These are phyloP conservation scores for Colletes latitarsis DNA, from an alignment of 1,140 invertebrate genomes.

Conservation along the genomic window DNA sequence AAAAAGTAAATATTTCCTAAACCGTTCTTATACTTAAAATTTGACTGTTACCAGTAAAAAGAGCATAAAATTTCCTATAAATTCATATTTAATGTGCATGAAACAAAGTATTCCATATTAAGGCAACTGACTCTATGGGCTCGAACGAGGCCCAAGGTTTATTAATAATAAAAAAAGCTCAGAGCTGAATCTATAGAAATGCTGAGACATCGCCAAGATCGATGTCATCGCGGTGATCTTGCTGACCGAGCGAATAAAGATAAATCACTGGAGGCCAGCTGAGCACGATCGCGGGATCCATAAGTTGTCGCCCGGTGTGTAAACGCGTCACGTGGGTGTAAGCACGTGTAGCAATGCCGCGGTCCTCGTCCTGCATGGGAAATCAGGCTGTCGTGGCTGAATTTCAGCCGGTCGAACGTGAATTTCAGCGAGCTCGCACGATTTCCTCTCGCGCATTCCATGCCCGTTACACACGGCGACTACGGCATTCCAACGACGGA, in stretches of 20 bases:
- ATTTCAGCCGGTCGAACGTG: slow-evolving; percentile 58
- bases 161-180: too few relatives aligned
- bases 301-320: slow-evolving; percentile 22
- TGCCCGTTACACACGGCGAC: slow-evolving; percentile 61
- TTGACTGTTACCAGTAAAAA: too few relatives aligned
- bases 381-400: slow-evolving; percentile 51
- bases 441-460: slow-evolving; percentile 62
- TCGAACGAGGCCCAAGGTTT: too few relatives aligned
- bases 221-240: not conserved
- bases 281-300: not conserved
- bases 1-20: too few relatives aligned
- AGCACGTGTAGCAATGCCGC: slow-evolving; percentile 56
- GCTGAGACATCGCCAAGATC: not conserved
- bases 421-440: slow-evolving; percentile 40
- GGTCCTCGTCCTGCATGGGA: slow-evolving; percentile 34
- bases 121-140: too few relatives aligned
- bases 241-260: not conserved
- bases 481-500: slow-evolving; percentile 57
- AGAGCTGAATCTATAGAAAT: not conserved
- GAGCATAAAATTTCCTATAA: too few relatives aligned
- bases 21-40: too few relatives aligned
- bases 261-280: slow-evolving; percentile 54
- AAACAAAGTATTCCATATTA: too few relatives aligned
- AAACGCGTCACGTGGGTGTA: slow-evolving; percentile 58
- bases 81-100: too few relatives aligned